Base-by-base conservation (phyloP, 2,113 vertebrate species). In the Sebastes schlegelii region DNA sequence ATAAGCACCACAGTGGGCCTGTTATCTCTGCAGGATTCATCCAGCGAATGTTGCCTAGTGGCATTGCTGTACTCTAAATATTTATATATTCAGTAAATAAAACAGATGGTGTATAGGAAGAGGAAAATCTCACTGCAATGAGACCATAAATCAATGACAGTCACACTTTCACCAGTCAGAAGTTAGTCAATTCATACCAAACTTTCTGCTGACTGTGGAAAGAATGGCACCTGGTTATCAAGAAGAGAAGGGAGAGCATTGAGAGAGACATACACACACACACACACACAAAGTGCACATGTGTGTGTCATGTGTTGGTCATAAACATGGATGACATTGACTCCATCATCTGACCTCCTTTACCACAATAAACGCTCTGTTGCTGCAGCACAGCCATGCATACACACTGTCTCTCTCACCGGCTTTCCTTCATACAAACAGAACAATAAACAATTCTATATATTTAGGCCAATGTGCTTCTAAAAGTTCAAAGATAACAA, bases 271-370 rank as follows among this genome's bases (percentile, higher is more conserved):
- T n/a, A 23, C 23, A 23, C 23, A 43, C 5, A 69, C 5, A 51
- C 1, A 66, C 43, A 34, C 34, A 34, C 34, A 43, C 5, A 69
- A 4, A 65, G 77, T 7, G n/a, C 40, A 81, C 71, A 51, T 52
- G 55, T 87, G 90, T 76, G 81, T 82, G 77, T 90, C 91, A 87
- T 86, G 84, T 88, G 91, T 48, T 23, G 16, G 72, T 61, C 74
- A 88, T 86, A 88, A 85, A 86, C 76, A 72, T n/a, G 52, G 70
- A 63, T 60, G 66, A 84, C 70, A 68, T 45, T 0, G 14, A 73
- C 69, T 68, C 21, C 34, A 71, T 81, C 69, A 88, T 55, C 54
- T 90, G 75, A 90, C 19, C 21, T 45, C 74, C 40, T 79, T 85
- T 43, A 72, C 57, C 72, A 82, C 74, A 71, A 80, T 80, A 60